These are phyloP conservation scores for Gadus chalcogrammus DNA, from an alignment of 2,113 vertebrate species.

Conservation along the genomic window DNA sequence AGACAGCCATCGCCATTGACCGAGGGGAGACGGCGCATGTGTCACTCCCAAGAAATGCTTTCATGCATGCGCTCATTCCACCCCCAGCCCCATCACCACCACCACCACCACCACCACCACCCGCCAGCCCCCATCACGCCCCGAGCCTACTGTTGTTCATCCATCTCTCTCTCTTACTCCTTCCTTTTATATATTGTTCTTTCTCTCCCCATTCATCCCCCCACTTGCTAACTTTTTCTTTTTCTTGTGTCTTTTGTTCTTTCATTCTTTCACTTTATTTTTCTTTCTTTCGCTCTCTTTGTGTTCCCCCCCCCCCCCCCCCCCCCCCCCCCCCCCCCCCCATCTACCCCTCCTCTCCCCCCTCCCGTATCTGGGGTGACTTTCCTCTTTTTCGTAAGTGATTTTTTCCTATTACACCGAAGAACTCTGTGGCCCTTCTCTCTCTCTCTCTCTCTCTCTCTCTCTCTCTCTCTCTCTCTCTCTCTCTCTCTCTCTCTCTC, in stretches of 20 bases:
- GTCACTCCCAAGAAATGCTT: slow-evolving; percentile 62
- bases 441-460: not conserved
- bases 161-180: not conserved
- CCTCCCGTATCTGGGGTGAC: too few species aligned
- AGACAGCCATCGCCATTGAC: slow-evolving; percentile 58
- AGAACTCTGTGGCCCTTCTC: not conserved
- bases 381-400: not conserved
- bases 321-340: not conserved
- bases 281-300: not conserved
- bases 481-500: slow-evolving; percentile 1
- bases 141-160: not conserved
- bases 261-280: not conserved
- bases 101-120: not conserved
- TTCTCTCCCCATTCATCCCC: not conserved
- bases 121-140: too few species aligned
- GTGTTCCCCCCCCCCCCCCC: not conserved
- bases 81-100: not conserved
- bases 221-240: too few species aligned
- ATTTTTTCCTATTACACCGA: not conserved
- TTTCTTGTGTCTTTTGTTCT: not conserved
- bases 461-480: not conserved
- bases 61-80: slow-evolving; percentile 28
- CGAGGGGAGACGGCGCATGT: slow-evolving; percentile 42
- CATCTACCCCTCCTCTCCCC: not conserved
- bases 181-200: not conserved